phyloP scores from a whole-genome alignment of 2,888 invertebrate genomes.

The Cerastis rubricosa region DNA sequence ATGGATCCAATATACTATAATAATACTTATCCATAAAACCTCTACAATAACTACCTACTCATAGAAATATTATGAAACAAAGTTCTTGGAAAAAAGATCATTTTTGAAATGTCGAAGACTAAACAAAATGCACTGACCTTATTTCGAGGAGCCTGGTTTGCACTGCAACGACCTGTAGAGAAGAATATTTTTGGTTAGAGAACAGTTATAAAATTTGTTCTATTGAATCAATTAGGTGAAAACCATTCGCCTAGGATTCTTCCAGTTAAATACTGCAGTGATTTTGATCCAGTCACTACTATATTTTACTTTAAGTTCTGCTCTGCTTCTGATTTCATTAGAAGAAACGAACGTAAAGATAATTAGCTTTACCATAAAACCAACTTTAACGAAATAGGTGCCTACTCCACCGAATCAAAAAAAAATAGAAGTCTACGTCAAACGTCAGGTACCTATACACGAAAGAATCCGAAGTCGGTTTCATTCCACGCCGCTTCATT shows the following conservation, averaged over 20 bases:
- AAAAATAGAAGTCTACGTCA: slow-evolving; percentile 40
- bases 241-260: not conserved
- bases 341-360: slow-evolving; percentile 27
- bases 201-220: not conserved
- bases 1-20: not conserved
- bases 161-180: slow-evolving; percentile 32
- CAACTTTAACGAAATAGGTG: slow-evolving; percentile 9
- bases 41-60: not conserved
- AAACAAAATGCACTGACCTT: slow-evolving; percentile 32
- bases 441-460: slow-evolving; percentile 57
- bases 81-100: not conserved
- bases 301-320: slow-evolving; percentile 18
- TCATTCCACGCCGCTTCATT: slow-evolving; percentile 61
- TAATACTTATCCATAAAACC: not conserved
- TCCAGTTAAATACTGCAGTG: not conserved
- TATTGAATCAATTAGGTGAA: not conserved
- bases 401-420: slow-evolving; percentile 17
- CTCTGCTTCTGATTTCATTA: slow-evolving; percentile 13
- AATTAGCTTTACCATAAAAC: slow-evolving; percentile 24
- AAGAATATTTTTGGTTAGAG: slow-evolving; percentile 1
- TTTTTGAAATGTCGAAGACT: not conserved
- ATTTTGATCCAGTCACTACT: not conserved
- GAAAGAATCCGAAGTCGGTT: slow-evolving; percentile 55
- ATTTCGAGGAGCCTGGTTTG: slow-evolving; percentile 1
- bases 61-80: not conserved